Evolutionary conservation across 37 sponge, comb jelly and placozoan genomes (phyloP).

Genomic region (Theonella swinhoei): DNA sequence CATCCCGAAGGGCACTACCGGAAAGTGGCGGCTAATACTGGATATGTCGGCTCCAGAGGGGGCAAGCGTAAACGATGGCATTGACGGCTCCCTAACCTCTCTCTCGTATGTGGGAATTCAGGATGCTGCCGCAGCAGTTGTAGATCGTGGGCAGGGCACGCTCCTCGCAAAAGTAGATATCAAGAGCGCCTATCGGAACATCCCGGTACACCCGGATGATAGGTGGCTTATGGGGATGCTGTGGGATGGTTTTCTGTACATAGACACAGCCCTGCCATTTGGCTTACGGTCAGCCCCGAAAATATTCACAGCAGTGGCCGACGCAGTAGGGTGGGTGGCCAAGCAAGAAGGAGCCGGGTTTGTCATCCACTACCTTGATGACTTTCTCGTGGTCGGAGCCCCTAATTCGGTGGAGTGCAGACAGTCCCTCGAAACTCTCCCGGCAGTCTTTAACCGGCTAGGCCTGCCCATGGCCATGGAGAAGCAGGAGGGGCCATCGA

Average conservation of each 20-base stretch:
- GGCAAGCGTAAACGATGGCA: constrained; percentile 11
- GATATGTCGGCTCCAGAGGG: constrained; percentile 23
- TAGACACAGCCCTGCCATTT: constrained; percentile 15
- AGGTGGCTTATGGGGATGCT: constrained; percentile 7
- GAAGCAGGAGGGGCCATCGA: constrained; percentile 20
- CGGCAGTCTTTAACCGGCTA: constrained; percentile 10
- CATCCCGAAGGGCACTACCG: neutral
- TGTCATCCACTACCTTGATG: constrained; percentile 30
- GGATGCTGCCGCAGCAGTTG: constrained; percentile 1
- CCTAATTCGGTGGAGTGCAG: constrained; percentile 17
- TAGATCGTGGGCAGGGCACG: neutral
- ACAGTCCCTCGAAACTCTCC: constrained; percentile 3
- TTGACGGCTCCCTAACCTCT: neutral
- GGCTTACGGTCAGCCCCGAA: constrained; percentile 23
- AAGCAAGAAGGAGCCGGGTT: neutral
- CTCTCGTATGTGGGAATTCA: neutral
- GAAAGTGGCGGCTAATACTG: constrained; percentile 14
- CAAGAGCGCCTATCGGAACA: neutral
- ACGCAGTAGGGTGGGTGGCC: constrained; percentile 24
- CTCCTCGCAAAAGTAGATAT: constrained; percentile 21
- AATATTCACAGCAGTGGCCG: constrained; percentile 27
- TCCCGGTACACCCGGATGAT: constrained; percentile 21
- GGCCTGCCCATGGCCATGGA: constrained; percentile 15
- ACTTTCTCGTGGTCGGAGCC: constrained; percentile 7
- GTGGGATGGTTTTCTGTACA: constrained; percentile 15